Conservation (phyloP, 2,113 vertebrate genomes). For the Ceyx margarethae region DNA sequence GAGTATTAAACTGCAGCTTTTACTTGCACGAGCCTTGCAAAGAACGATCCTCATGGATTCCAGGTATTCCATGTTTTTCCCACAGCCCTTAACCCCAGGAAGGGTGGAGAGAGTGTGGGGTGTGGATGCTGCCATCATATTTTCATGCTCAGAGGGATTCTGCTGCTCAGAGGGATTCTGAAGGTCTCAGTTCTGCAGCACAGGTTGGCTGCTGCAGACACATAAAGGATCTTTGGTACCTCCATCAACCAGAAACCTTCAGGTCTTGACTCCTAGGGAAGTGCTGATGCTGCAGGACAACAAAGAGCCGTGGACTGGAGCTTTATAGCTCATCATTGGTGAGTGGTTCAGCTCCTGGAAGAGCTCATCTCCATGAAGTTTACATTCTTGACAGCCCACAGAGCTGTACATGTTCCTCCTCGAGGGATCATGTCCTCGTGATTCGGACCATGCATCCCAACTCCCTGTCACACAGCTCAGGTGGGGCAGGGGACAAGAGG, state of each 20-base stretch:
- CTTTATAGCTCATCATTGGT: neutral
- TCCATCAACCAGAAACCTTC: neutral
- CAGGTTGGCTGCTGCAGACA: neutral
- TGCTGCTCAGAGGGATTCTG: neutral
- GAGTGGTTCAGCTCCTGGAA: neutral
- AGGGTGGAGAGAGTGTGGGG: rapidly evolving
- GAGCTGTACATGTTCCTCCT: neutral
- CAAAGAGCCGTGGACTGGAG: rapidly evolving
- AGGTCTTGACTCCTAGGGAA: neutral
- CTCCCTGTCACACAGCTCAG: neutral
- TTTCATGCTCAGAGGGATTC: neutral
- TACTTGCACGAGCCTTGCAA: neutral
- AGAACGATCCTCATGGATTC: neutral
- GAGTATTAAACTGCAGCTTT: conserved; percentile 33
- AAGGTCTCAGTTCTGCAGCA: neutral
- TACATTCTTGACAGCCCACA: neutral
- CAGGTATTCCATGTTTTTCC: neutral
- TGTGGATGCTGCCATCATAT: rapidly evolving
- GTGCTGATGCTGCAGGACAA: neutral
- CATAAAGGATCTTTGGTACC: neutral
- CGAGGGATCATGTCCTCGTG: neutral
- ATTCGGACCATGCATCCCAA: rapidly evolving
- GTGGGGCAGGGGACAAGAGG: neutral
- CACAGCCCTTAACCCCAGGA: neutral
- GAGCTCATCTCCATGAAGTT: neutral